phyloP scores from a whole-genome alignment of 1,140 invertebrate species.

The Drosophila nebulosa region DNA sequence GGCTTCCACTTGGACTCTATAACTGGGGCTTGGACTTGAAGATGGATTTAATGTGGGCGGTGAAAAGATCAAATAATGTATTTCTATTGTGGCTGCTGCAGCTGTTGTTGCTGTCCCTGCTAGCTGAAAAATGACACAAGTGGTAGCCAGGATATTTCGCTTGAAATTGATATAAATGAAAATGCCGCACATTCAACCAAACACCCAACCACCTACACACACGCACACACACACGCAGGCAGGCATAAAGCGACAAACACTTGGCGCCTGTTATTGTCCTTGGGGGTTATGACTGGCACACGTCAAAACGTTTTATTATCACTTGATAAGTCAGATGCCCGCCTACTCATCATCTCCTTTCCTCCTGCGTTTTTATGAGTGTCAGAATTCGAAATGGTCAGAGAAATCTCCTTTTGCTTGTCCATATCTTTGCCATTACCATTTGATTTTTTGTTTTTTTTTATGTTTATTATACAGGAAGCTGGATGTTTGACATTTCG shows the following conservation, averaged over 20 bases:
- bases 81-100: slow-evolving; percentile 10
- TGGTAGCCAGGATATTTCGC: slow-evolving; percentile 9
- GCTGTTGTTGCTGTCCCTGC: slow-evolving; percentile 5
- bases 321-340: slow-evolving; percentile 62
- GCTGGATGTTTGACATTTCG: slow-evolving; percentile 30
- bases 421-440: background rate
- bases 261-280: slow-evolving; percentile 51
- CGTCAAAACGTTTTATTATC: slow-evolving; percentile 54
- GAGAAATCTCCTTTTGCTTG: slow-evolving; percentile 17
- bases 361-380: slow-evolving; percentile 31
- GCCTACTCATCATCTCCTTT: slow-evolving; percentile 36
- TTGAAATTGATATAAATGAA: slow-evolving; percentile 72
- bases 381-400: background rate
- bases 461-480: slow-evolving; percentile 42
- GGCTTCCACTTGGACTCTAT: slow-evolving; percentile 19
- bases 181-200: slow-evolving; percentile 16
- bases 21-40: slow-evolving; percentile 5
- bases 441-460: background rate
- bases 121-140: slow-evolving; percentile 56
- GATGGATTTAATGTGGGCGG: slow-evolving; percentile 5
- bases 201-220: background rate
- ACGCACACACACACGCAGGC: background rate
- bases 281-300: slow-evolving; percentile 40
- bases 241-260: slow-evolving; percentile 45
- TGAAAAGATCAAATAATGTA: slow-evolving; percentile 49